Conservation (phyloP, 1,140 invertebrate genomes). For the Macrobrachium rosenbergii region DNA sequence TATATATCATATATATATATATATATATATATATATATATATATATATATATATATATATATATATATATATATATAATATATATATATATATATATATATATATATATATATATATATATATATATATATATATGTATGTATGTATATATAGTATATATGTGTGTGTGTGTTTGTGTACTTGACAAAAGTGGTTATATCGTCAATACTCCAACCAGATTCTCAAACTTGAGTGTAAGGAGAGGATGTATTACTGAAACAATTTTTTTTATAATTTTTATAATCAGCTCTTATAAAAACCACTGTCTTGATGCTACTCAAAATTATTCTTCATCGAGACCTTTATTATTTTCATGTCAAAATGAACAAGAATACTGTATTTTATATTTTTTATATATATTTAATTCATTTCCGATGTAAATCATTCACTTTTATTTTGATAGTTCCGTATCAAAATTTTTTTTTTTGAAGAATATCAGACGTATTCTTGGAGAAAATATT, state of each 20-base stretch:
- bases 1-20: too few species aligned
- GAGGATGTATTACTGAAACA: background rate
- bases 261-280: background rate
- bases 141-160: conserved; percentile 6
- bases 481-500: too few species aligned
- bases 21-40: too few species aligned
- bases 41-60: background rate
- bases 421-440: too few species aligned
- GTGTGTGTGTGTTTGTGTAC: conserved; percentile 9
- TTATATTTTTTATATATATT: too few species aligned
- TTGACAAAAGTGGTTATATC: background rate
- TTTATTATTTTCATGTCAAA: too few species aligned
- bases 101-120: background rate
- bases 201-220: background rate
- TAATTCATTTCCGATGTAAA: too few species aligned
- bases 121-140: background rate
- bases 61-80: background rate
- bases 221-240: too few species aligned
- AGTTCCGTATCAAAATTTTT: too few species aligned
- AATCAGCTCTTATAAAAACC: background rate
- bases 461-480: too few species aligned
- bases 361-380: too few species aligned
- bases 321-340: too few species aligned
- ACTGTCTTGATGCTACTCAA: background rate
- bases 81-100: background rate